Evolutionary conservation across 2,888 invertebrate genomes (phyloP), one percentile per base, ranked within the genome.

Genomic region (Belgica antarctica): DNA sequence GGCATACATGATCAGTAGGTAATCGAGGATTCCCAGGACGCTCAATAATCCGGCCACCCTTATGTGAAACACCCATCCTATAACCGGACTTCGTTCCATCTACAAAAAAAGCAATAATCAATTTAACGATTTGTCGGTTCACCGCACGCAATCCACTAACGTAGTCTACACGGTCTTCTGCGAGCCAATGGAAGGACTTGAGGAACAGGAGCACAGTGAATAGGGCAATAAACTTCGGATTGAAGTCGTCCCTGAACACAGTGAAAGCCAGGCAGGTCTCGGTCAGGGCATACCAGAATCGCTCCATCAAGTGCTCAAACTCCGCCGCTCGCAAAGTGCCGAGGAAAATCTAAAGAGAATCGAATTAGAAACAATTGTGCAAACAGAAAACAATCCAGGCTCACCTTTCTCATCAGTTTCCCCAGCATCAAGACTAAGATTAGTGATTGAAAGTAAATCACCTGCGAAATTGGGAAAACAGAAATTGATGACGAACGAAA

Each of bases 251-350:
- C 77, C 97, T 85, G 81, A 98, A 98, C 8, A 98, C 96, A 47
- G 98, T 99, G 79, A 99, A 99, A 8, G 99, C 99, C 76, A 99
- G 82, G 81, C 99, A 99, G 19, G 99, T 99, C 83, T 99, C 99
- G n/a, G 98, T 97, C 72, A 99, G 89, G 5, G 99, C 98, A 83
- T 99, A 99, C 98, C 99, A 97, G 61, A 96, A 94, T 74, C 96
- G 86, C 79, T 99, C 99, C 79, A 97, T 91, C 76, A 99, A 83
- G 82, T 98, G 97, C 94, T 98, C 98, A 81, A 96, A 92, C 83
- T 98, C 98, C 59, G 96, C 95, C 71, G 96, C 90, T 75, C 97
- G 84, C 69, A 98, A 81, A 76, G 94, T 94, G 34, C 97, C 97
- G 83, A 98, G 94, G 82, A 98, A 98, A 80, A 87, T 82, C 77